Evolutionary conservation across 2,797 vertebrate genomes (phyloP).

Genomic region (Labeo calbasu): DNA sequence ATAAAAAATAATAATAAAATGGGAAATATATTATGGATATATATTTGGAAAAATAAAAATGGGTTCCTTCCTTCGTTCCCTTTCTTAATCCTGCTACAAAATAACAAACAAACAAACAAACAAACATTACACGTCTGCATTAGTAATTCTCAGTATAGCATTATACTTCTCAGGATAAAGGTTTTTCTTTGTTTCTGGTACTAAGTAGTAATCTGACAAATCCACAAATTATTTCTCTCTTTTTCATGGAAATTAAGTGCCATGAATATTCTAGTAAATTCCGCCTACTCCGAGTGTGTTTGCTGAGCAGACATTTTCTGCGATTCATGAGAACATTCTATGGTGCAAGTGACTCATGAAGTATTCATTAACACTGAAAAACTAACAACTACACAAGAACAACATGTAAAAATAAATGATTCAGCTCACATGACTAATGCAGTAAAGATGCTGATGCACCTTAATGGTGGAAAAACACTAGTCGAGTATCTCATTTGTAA

Average conservation of each 20-base stretch:
- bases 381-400: conserved; percentile 4
- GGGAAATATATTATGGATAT: too few relatives aligned
- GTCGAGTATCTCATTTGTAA: neutral
- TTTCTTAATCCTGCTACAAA: too few relatives aligned
- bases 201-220: neutral
- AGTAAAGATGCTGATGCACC: neutral
- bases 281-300: neutral
- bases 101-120: too few relatives aligned
- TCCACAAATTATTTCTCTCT: neutral
- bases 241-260: conserved; percentile 5
- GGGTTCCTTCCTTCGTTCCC: too few relatives aligned
- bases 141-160: too few relatives aligned
- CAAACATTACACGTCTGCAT: too few relatives aligned
- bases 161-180: too few relatives aligned
- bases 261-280: conserved; percentile 14
- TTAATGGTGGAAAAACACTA: neutral
- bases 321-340: neutral
- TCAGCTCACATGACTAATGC: neutral
- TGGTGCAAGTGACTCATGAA: conserved; percentile 15
- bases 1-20: too few relatives aligned
- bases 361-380: neutral
- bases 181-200: too few relatives aligned
- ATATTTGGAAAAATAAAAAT: too few relatives aligned
- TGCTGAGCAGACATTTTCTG: conserved; percentile 19
- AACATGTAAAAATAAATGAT: conserved; percentile 25